phyloP scores from a whole-genome alignment of 2,888 invertebrate species.

The Drosophila koepferae region DNA sequence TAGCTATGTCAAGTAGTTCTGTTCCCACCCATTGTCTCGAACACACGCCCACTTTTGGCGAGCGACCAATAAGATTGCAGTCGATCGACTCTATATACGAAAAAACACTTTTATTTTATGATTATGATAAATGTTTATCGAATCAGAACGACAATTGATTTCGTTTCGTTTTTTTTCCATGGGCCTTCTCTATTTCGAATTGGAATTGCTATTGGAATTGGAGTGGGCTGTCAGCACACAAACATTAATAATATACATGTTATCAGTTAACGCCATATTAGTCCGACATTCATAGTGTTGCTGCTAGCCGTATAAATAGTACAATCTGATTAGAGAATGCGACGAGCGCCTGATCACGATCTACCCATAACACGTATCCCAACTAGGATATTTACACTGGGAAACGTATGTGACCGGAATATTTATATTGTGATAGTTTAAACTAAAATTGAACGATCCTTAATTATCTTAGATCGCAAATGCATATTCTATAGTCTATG shows the following conservation, averaged over 20 bases:
- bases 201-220: conserved; percentile 33
- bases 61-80: conserved; percentile 75
- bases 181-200: conserved; percentile 16
- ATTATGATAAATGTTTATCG: conserved; percentile 84
- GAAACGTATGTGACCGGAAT: no score
- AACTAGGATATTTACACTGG: conserved; percentile 12
- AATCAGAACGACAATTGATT: conserved; percentile 77
- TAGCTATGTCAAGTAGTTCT: background rate
- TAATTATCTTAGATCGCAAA: background rate
- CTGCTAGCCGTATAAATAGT: conserved; percentile 22
- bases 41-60: conserved; percentile 59
- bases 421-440: no score
- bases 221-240: conserved; percentile 54
- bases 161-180: conserved; percentile 24
- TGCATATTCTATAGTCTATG: background rate
- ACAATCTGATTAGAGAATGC: conserved; percentile 64
- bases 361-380: conserved; percentile 20
- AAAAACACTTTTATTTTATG: conserved; percentile 68
- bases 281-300: conserved; percentile 52
- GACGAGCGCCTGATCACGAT: conserved; percentile 11
- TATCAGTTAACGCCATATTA: conserved; percentile 76
- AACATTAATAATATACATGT: conserved; percentile 72
- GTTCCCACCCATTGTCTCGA: conserved; percentile 41
- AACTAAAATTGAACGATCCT: no score
- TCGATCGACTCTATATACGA: conserved; percentile 49